Evolutionary conservation across 1,140 invertebrate species (phyloP).

Genomic region (Drosophila paulistorum): DNA sequence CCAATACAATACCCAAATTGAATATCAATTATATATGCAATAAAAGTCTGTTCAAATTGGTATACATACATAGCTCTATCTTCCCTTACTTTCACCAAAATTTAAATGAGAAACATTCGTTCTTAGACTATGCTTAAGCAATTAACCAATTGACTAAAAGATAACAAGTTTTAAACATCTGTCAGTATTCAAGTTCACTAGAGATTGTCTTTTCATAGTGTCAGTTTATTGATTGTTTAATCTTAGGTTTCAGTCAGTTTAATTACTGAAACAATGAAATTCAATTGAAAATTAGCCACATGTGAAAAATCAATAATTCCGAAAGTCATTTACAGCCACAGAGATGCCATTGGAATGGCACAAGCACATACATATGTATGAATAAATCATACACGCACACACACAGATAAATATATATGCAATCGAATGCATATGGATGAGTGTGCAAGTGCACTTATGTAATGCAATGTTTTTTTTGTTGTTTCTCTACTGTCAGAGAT

Average conservation of each 20-base stretch:
- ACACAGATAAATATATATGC: background rate
- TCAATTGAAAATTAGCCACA: slow-evolving; percentile 60
- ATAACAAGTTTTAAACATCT: too few species aligned
- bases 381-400: background rate
- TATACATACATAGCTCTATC: too few species aligned
- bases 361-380: slow-evolving; percentile 24
- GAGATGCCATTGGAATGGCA: slow-evolving; percentile 41
- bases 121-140: too few species aligned
- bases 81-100: too few species aligned
- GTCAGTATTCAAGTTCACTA: background rate
- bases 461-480: slow-evolving; percentile 31
- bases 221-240: background rate
- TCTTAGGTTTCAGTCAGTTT: slow-evolving; percentile 16
- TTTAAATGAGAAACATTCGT: too few species aligned
- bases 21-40: background rate
- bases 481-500: slow-evolving; percentile 33
- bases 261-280: slow-evolving; percentile 72
- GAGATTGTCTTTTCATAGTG: background rate
- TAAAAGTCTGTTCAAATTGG: too few species aligned
- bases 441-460: slow-evolving; percentile 47
- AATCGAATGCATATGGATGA: slow-evolving; percentile 16
- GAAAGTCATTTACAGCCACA: slow-evolving; percentile 27
- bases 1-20: background rate
- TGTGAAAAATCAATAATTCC: slow-evolving; percentile 60
- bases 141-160: too few species aligned